phyloP scores from a whole-genome alignment of 2,113 vertebrate genomes.

The Otolemur garnettii region DNA sequence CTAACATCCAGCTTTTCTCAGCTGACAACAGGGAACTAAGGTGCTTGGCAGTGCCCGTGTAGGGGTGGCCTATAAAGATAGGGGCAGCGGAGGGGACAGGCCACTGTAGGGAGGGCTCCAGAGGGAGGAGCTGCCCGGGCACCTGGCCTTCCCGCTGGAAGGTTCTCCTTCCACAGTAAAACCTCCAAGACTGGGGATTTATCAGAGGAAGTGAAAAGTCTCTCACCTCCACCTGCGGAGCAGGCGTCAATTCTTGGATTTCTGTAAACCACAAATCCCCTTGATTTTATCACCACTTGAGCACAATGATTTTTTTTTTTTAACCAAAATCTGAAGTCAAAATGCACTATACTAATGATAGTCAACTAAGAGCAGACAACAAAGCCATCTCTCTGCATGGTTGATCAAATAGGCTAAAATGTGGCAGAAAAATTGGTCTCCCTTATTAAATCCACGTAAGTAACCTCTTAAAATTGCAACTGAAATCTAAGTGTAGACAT shows the following conservation, averaged over 20 bases:
- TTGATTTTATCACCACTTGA: background rate
- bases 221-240: background rate
- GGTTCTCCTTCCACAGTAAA: background rate
- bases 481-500: background rate
- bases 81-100: background rate
- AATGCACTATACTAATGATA: background rate
- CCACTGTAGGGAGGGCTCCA: background rate
- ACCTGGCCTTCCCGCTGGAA: background rate
- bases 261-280: background rate
- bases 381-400: background rate
- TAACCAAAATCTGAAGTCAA: slow-evolving; percentile 40
- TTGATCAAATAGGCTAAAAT: background rate
- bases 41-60: too few relatives aligned
- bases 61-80: background rate
- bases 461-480: background rate
- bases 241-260: background rate
- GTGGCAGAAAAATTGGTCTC: background rate
- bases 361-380: background rate
- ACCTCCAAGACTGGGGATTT: background rate
- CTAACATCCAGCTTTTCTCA: background rate
- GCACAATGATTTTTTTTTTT: background rate
- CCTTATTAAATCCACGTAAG: background rate
- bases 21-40: background rate
- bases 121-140: background rate
- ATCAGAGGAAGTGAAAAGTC: background rate